phyloP scores from a whole-genome alignment of 1,140 invertebrate genomes.

The Melitaea cinxia region DNA sequence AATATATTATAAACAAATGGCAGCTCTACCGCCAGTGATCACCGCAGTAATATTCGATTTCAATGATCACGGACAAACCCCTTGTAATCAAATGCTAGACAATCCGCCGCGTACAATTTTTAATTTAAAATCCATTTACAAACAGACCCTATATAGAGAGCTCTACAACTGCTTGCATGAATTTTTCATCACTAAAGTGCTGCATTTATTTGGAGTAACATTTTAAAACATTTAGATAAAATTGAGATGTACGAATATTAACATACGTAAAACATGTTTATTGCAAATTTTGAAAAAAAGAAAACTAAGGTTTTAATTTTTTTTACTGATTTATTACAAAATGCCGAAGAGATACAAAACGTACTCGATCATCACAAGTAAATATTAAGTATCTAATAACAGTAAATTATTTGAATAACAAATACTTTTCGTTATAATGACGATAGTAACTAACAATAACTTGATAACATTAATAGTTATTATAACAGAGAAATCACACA shows the following conservation, averaged over 20 bases:
- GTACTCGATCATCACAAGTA: no score
- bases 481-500: no score
- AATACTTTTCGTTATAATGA: no score
- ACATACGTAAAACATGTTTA: no score
- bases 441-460: no score
- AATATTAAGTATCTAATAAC: no score
- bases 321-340: no score
- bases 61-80: slow-evolving; percentile 33
- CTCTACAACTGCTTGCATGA: slow-evolving; percentile 22
- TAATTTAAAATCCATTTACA: slow-evolving; percentile 50
- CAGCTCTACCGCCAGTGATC: background rate
- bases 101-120: slow-evolving; percentile 44
- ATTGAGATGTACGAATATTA: background rate
- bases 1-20: slow-evolving; percentile 21
- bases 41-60: slow-evolving; percentile 25
- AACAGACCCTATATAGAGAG: slow-evolving; percentile 18
- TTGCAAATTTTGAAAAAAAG: no score
- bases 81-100: slow-evolving; percentile 40
- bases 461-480: no score
- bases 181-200: slow-evolving; percentile 31
- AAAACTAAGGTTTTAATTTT: no score
- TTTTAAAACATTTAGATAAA: background rate
- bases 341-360: no score
- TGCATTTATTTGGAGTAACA: slow-evolving; percentile 15
- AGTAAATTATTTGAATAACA: no score